phyloP scores from a whole-genome alignment of 2,888 invertebrate genomes.

The Tholera decimalis region DNA sequence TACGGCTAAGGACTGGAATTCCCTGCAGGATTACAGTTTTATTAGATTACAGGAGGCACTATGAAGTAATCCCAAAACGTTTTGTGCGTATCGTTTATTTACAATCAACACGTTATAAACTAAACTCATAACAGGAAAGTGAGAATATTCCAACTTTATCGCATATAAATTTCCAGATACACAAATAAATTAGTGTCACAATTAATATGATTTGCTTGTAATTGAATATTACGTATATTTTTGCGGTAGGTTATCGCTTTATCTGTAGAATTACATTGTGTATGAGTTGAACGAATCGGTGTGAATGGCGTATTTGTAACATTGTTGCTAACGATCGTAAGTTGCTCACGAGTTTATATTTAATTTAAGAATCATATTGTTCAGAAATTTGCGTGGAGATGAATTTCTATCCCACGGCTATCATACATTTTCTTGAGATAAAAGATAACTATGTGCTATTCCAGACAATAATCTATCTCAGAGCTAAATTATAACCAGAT shows the following conservation, averaged over 20 bases:
- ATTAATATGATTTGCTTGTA: slow-evolving; percentile 46
- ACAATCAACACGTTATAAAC: not conserved
- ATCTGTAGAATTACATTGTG: slow-evolving; percentile 33
- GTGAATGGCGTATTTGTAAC: slow-evolving; percentile 22
- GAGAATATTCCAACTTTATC: slow-evolving; percentile 40
- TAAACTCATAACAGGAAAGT: slow-evolving; percentile 16
- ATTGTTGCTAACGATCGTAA: slow-evolving; percentile 44
- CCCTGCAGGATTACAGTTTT: too few species aligned
- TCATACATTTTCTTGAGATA: too few species aligned
- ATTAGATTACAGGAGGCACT: too few species aligned
- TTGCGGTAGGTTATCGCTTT: slow-evolving; percentile 51
- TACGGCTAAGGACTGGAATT: too few species aligned
- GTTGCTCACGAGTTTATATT: slow-evolving; percentile 25
- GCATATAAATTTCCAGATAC: slow-evolving; percentile 46
- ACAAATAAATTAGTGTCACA: slow-evolving; percentile 42
- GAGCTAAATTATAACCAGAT: too few species aligned
- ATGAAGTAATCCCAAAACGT: too few species aligned
- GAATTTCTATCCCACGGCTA: too few species aligned
- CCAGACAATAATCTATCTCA: too few species aligned
- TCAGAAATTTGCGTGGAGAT: too few species aligned
- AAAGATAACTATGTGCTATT: too few species aligned
- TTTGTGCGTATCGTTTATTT: not conserved
- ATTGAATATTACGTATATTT: slow-evolving; percentile 58
- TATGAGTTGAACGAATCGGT: slow-evolving; percentile 39
- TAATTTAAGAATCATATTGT: slow-evolving; percentile 13